A percentile compares a stretch with the other conserved stretches of the same genome.
Conservation (phyloP, 2,113 vertebrate species). For the Cyanocitta stelleri region DNA sequence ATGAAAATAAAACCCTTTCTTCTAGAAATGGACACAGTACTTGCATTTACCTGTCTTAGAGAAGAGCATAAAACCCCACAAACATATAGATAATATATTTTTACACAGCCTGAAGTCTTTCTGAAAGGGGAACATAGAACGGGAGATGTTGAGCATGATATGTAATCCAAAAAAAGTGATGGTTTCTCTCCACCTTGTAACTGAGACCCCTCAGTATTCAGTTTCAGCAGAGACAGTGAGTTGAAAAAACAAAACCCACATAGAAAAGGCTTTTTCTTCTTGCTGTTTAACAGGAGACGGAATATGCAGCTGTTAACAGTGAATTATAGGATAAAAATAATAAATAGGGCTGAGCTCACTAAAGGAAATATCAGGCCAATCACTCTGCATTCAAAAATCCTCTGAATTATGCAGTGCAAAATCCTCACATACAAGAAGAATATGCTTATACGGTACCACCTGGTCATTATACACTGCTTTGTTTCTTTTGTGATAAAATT, state of each 20-base stretch:
- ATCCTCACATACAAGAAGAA: not conserved
- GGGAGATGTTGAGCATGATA: not conserved
- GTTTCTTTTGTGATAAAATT: not conserved
- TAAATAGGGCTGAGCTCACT: not conserved
- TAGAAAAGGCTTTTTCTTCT: not conserved
- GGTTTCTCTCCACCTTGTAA: not conserved
- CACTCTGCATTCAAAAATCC: not conserved
- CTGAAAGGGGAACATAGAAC: not conserved
- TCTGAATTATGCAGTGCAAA: not conserved
- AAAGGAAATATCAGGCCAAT: not conserved
- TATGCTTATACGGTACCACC: not conserved
- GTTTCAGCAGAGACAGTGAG: not conserved
- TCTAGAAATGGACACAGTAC: not conserved
- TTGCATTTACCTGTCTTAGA: not conserved
- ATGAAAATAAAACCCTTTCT: not conserved
- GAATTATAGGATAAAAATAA: not conserved
- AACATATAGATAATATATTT: not conserved
- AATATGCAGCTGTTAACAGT: not conserved
- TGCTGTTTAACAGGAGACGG: not conserved
- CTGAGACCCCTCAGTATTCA: not conserved
- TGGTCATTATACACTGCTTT: not conserved
- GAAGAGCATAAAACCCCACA: not conserved
- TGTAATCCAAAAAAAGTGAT: not conserved
- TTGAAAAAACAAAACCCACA: not conserved
- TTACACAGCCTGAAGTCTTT: not conserved